Evolutionary conservation across 2,113 vertebrate genomes (phyloP), one percentile per base, ranked within the genome.

Genomic region (Psittacula cyanocephala): DNA sequence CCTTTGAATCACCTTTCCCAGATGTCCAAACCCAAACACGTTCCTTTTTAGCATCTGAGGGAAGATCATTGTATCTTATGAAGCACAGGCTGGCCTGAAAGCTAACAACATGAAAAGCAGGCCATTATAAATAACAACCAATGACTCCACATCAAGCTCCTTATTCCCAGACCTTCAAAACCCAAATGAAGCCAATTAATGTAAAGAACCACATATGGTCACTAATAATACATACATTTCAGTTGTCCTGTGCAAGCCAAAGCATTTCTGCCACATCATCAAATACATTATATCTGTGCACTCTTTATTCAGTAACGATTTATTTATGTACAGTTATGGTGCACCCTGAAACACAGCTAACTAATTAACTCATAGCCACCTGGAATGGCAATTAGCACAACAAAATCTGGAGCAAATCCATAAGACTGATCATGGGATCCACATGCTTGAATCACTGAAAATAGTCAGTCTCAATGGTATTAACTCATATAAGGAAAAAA

Each of bases 361-460:
- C 76, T 94, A 95, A 95, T 96, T 94, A 96, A 91, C 80, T 78
- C 39, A 33, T 8, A 63, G 55, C 91, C 92, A 91, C 88, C 92
- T 93, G 80, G 72, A 91, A 84, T 19, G 27, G 53, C 57, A 92
- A 92, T 92, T 71, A 96, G 43, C 50, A 83, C 68, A 85, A 93
- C 44, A 75, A 81, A 95, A 91, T 46, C 76, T 75, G 82, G 49
- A 86, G 76, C 44, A 92, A 81, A 86, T 74, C 49, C 28, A 0
- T n/a, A 10, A 59, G 65, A 15, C 25, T 18, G 60, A 37, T 55
- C 49, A 71, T 35, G 60, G 46, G 15, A 41, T 35, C n/a, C 33
- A 49, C 50, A 74, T 46, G 31, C 31, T 11, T 28, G 33, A 87
- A 82, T 64, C 81, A 52, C 44, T 50, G 62, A 43, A 63, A 78